Evolutionary conservation across 2,113 vertebrate species (phyloP).

Genomic region (Osmerus mordax): DNA sequence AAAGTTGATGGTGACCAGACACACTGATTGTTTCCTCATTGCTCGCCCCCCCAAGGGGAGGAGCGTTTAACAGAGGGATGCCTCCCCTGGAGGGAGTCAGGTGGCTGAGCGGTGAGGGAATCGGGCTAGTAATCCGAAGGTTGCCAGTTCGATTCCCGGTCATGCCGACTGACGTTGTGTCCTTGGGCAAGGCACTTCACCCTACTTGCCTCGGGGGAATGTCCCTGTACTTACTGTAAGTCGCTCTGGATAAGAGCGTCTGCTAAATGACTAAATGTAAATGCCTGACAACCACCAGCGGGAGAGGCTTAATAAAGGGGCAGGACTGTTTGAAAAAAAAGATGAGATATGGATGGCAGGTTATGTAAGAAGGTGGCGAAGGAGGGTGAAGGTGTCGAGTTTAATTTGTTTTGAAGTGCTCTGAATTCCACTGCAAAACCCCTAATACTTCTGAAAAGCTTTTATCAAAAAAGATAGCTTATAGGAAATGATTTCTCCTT

Average conservation of each 20-base stretch:
- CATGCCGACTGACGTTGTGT: too few species aligned
- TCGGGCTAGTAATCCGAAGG: too few species aligned
- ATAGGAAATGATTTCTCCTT: too few species aligned
- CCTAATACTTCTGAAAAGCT: neutral
- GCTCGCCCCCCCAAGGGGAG: constrained; percentile 12
- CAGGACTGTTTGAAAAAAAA: constrained; percentile 6
- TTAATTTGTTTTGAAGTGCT: constrained; percentile 8
- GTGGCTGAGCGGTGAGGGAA: too few species aligned
- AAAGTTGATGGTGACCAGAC: constrained; percentile 33
- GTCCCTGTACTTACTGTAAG: too few species aligned
- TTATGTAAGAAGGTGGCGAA: constrained; percentile 28
- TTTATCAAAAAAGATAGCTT: neutral
- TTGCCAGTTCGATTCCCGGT: too few species aligned
- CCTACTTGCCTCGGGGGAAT: too few species aligned
- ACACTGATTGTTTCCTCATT: constrained; percentile 17
- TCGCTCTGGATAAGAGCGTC: too few species aligned
- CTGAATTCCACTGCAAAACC: constrained; percentile 1
- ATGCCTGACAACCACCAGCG: constrained; percentile 27
- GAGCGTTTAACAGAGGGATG: constrained; percentile 9
- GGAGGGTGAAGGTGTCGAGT: neutral
- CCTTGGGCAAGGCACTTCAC: too few species aligned
- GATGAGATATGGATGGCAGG: neutral
- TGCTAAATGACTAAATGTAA: too few species aligned
- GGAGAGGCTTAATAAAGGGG: constrained; percentile 10
- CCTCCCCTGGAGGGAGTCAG: too few species aligned